Base-by-base conservation (phyloP, 2,888 invertebrate genomes). In the Drosophila nr. perissopoda region DNA sequence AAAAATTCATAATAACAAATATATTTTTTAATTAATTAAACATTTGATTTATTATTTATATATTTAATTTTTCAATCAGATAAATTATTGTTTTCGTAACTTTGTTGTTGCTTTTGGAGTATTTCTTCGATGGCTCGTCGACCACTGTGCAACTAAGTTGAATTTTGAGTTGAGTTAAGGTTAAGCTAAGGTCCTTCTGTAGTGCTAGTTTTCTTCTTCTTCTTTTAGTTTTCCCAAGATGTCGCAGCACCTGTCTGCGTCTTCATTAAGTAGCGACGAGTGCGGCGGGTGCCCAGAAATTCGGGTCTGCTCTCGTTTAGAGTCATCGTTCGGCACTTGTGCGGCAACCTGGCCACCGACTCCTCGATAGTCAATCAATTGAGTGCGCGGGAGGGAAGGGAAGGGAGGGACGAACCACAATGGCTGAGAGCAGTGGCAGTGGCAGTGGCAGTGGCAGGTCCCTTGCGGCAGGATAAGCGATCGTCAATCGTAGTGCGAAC, bases 361-460 rank as follows among this genome's bases (percentile, higher is more conserved):
- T 16, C 54, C 61, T 80, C 82, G 80, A 87, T 87, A 63, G 71
- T 71, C 74, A 74, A 84, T 84, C 84, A 72, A 84, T 87, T 61
- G 58, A 25, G 62, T 46, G 70, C 8, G 40, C 34, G 29, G 25
- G 29, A 42, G 25, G 7, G 7, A 29, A 29, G 7, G 29, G 29
- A 33, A 27, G 51, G 6, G 11, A 38, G 10, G 34, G 27, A 21
- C 61, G 2, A n/a, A 7, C 29, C 10, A n/a, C 34, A 27, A 48
- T 46, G 16, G 7, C 46, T 27, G 21, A 16, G 7, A 46, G 25
- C 46, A 4, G 25, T 42, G 46, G 13, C 42, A 21, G 42, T 7
- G 46, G 13, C 42, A 21, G 42, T 7, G n/a, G n/a, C 40, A 21
- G 18, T 25, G 63, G 33, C 70, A 69, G 54, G 68, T 69, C 65